phyloP scores from a whole-genome alignment of 2,797 vertebrate genomes.

The Spea hammondii region DNA sequence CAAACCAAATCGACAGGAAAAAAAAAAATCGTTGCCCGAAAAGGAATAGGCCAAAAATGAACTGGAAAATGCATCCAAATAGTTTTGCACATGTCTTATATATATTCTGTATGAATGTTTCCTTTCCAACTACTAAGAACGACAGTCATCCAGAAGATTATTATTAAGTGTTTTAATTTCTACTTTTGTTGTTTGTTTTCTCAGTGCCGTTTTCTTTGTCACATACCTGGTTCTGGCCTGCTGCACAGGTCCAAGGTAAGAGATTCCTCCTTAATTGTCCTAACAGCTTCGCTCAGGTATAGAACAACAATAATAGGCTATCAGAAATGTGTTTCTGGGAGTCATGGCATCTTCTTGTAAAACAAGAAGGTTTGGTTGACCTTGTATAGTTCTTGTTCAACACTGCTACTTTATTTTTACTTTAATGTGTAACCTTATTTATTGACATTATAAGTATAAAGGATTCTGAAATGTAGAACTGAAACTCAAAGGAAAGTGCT shows the following conservation, averaged over 20 bases:
- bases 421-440: no score
- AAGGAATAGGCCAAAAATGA: no score
- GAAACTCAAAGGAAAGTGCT: no score
- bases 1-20: no score
- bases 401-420: no score
- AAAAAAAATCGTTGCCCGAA: no score
- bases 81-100: background rate
- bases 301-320: background rate
- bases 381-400: no score
- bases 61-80: no score
- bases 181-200: slow-evolving; percentile 34
- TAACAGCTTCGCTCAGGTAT: background rate
- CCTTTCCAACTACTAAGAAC: background rate
- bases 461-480: no score
- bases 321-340: background rate
- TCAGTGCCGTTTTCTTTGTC: slow-evolving; percentile 84
- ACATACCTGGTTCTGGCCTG: slow-evolving; percentile 88
- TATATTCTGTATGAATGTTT: background rate
- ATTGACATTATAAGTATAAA: no score
- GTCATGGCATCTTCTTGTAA: background rate
- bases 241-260: slow-evolving; percentile 83
- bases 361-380: no score
- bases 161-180: background rate
- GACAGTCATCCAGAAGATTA: background rate
- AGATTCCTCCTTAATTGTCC: background rate